Evolutionary conservation across 1,140 invertebrate genomes (phyloP), one percentile per base, ranked within the genome.

Genomic region (Paracyclopina nana): DNA sequence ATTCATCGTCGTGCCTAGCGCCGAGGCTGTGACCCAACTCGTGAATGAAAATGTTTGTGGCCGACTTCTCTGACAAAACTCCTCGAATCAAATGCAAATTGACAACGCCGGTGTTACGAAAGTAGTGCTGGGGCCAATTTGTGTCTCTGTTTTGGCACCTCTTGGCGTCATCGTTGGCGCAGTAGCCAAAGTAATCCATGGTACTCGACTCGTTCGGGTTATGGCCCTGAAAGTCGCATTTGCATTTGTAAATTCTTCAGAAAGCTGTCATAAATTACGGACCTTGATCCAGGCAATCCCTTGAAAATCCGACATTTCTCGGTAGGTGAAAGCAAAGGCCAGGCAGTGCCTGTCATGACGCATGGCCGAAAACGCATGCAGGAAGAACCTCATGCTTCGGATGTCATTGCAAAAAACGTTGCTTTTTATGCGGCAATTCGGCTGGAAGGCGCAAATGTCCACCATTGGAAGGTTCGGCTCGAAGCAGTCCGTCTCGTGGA

Each of bases 251-350:
- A 31, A 31, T 31, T 38, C 34, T 16, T 16, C 3, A 5, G 20
- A 38, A 38, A 3, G 34, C 14, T 9, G n/a, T 9, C 9, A 31
- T 31, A 9, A 31, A 38, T 16, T n/a, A 16, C 20, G 34, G 14
- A 38, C 42, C 42, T 44, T 44, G 16, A 44, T 25, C 42, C 42
- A 44, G 16, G 42, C 42, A 14, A 44, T 24, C 5, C 42, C 42
- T 20, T 44, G 42, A 24, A 44, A 44, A 20, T 44, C 42, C 4
- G n/a, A 18, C 42, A 44, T 44, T 18, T 44, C 12, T 25, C 42
- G 16, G 12, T 44, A 44, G 2, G 42, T 44, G 3, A 44, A 14
- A 3, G 42, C 42, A 44, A 18, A 44, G 2, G 42, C 16, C 4
- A 44, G 42, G 12, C 42, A 44, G 24, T 18, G 24, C 12, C 14